Evolutionary conservation across 2,888 invertebrate genomes (phyloP).

Genomic region (Aleiodes testaceus): DNA sequence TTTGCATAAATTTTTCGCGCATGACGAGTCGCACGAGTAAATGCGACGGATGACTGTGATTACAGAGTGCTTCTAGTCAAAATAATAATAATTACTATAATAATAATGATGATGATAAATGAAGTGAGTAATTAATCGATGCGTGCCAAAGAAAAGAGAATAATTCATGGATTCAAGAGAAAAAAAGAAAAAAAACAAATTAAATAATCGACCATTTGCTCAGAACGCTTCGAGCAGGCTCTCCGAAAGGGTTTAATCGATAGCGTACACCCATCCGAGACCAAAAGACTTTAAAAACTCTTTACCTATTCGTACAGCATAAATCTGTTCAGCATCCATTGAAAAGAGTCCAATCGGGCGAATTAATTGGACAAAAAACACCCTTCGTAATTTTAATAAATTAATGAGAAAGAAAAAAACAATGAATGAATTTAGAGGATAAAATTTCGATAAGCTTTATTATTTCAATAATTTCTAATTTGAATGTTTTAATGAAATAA

Average conservation of each 20-base stretch:
- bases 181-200: constrained; percentile 60
- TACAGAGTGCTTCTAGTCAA: constrained; percentile 23
- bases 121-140: constrained; percentile 37
- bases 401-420: constrained; percentile 7
- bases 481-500: constrained; percentile 43
- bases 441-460: constrained; percentile 43
- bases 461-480: constrained; percentile 42
- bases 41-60: constrained; percentile 51
- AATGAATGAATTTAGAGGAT: constrained; percentile 10
- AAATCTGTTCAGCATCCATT: constrained; percentile 35
- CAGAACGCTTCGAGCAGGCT: constrained; percentile 63
- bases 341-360: not conserved
- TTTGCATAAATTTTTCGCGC: constrained; percentile 47
- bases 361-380: constrained; percentile 1
- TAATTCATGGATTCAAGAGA: constrained; percentile 61
- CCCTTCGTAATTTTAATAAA: constrained; percentile 1
- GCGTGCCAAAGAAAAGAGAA: constrained; percentile 48
- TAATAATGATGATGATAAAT: constrained; percentile 10
- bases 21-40: constrained; percentile 53
- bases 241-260: constrained; percentile 51
- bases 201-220: constrained; percentile 71
- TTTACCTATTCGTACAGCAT: constrained; percentile 52
- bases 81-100: constrained; percentile 28
- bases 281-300: constrained; percentile 63
- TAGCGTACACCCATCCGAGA: constrained; percentile 68